Conservation (phyloP, 2,888 invertebrate species). For the Pyrrhosoma nymphula region DNA sequence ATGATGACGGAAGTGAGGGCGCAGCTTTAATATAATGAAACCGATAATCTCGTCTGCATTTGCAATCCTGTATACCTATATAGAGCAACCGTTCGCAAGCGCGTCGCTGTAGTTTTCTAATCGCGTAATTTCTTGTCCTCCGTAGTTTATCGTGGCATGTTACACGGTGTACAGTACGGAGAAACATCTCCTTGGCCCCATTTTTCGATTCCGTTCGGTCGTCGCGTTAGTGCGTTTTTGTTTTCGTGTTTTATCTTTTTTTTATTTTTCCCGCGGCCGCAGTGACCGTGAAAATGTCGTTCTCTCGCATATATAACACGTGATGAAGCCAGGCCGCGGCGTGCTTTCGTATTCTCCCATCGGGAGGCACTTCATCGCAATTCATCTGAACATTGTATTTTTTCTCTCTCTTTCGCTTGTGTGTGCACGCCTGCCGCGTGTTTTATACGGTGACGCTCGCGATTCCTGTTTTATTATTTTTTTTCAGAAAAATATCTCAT, state of each 20-base stretch:
- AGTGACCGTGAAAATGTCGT: constrained; percentile 21
- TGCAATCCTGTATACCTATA: not conserved
- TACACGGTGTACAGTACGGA: not conserved
- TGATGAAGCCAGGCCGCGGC: not conserved
- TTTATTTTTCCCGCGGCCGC: not conserved
- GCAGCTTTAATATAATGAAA: not conserved
- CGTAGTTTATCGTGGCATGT: not conserved
- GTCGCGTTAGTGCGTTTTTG: not conserved
- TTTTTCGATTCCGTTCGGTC: not conserved
- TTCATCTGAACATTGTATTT: not conserved
- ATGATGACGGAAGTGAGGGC: not conserved
- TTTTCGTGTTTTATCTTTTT: not conserved
- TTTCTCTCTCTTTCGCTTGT: not conserved
- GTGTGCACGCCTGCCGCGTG: not conserved
- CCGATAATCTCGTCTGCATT: not conserved
- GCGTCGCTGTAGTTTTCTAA: not conserved
- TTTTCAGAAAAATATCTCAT: not conserved
- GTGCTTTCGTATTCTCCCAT: not conserved
- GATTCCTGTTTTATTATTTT: not conserved
- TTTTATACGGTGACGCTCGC: not conserved
- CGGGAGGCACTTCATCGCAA: constrained; percentile 6
- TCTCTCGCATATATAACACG: not conserved
- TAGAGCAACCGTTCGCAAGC: not conserved
- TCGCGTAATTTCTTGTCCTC: not conserved
- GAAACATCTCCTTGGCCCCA: constrained; percentile 3